These are phyloP conservation scores for Aspidiotus rigidus DNA, from an alignment of 2,888 invertebrate species.

Conservation along the genomic window DNA sequence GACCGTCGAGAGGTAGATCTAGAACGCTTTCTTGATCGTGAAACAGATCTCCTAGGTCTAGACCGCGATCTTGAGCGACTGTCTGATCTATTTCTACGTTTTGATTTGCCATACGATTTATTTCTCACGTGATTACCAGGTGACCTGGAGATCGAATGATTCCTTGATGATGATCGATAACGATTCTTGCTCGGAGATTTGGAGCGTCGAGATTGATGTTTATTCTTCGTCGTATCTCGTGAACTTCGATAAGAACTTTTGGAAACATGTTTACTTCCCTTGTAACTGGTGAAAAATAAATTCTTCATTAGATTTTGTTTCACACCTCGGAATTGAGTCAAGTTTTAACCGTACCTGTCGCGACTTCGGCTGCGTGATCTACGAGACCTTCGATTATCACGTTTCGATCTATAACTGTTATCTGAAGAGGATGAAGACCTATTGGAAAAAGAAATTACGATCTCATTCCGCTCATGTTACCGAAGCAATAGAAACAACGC, in stretches of 20 bases:
- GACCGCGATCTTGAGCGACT: constrained; percentile 18
- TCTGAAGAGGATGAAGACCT: constrained; percentile 20
- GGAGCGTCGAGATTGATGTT: constrained; percentile 12
- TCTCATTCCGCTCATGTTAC: neutral
- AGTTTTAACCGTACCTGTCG: constrained; percentile 17
- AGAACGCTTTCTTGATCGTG: constrained; percentile 11
- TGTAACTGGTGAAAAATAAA: no score
- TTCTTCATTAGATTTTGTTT: neutral
- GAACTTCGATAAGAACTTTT: neutral
- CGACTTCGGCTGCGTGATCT: constrained; percentile 17
- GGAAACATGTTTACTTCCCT: no score
- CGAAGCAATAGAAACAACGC: neutral
- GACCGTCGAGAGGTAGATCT: constrained; percentile 11
- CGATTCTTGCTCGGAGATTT: constrained; percentile 13
- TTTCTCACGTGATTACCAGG: constrained; percentile 8
- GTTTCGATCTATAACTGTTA: constrained; percentile 9
- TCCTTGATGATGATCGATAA: constrained; percentile 16
- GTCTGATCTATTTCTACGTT: constrained; percentile 15
- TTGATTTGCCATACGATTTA: constrained; percentile 21
- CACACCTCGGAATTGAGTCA: neutral
- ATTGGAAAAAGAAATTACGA: neutral
- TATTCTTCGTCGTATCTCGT: constrained; percentile 11
- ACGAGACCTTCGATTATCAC: constrained; percentile 10
- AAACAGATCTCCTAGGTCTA: constrained; percentile 7
- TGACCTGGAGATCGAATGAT: constrained; percentile 15